These are phyloP conservation scores for Rousettus leschenaultii DNA, from an alignment of 2,113 vertebrate species.

Conservation along the genomic window DNA sequence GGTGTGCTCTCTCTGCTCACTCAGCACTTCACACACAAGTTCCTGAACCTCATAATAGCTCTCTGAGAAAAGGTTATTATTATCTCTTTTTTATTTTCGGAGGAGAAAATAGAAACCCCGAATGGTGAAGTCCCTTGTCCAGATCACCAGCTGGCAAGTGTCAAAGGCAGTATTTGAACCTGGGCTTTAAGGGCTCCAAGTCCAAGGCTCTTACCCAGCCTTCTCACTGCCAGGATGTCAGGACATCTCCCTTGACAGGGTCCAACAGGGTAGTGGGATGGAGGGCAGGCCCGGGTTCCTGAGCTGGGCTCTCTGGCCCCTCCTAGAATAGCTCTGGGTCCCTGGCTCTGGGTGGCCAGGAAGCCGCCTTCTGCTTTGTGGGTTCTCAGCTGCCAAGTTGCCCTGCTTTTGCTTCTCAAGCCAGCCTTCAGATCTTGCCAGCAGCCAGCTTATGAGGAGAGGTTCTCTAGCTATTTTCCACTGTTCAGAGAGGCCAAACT, in stretches of 20 bases:
- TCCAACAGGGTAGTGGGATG: background rate
- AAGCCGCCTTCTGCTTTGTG: background rate
- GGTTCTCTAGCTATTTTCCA: background rate
- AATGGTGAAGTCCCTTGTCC: background rate
- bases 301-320: background rate
- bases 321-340: too few species aligned
- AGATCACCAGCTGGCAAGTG: background rate
- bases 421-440: background rate
- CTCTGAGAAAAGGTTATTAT: background rate
- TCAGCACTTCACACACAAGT: background rate
- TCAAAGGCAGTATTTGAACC: background rate
- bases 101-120: background rate
- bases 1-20: background rate
- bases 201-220: background rate
- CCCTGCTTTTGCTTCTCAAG: background rate
- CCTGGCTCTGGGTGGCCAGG: background rate
- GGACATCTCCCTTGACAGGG: background rate
- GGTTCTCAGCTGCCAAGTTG: background rate
- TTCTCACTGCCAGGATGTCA: background rate
- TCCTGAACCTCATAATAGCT: background rate
- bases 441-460: background rate
- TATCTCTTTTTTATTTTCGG: background rate
- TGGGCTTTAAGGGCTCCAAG: background rate
- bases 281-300: background rate
- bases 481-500: background rate